Conservation (phyloP, 2,113 vertebrate genomes). For the Nymphicus hollandicus region DNA sequence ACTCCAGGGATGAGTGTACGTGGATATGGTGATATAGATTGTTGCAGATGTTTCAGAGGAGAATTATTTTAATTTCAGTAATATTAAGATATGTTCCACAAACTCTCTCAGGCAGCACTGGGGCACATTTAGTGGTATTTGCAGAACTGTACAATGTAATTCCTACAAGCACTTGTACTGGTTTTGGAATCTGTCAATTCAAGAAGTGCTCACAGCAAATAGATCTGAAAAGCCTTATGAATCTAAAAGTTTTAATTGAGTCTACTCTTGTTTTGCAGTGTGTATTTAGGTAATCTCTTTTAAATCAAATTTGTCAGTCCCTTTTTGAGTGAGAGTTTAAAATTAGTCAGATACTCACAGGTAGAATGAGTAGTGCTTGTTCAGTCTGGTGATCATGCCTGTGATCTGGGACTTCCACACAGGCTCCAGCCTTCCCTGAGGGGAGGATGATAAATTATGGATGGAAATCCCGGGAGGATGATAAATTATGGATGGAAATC, state of each 20-base stretch:
- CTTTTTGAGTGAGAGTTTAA: background rate
- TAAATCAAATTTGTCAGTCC: background rate
- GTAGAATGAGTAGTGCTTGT: background rate
- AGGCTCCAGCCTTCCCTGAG: background rate
- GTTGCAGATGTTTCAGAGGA: background rate
- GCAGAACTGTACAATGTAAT: background rate
- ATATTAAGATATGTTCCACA: background rate
- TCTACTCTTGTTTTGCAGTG: background rate
- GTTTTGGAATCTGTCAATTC: background rate
- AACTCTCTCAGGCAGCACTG: background rate
- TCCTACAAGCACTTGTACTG: background rate
- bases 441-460: background rate
- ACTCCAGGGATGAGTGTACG: accelerated
- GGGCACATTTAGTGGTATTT: background rate
- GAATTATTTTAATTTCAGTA: background rate
- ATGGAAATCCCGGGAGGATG: background rate
- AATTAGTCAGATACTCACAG: background rate
- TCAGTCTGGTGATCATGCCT: background rate
- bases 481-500: background rate
- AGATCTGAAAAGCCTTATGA: background rate
- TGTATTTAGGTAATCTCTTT: background rate
- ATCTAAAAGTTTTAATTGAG: background rate
- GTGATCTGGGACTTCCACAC: background rate
- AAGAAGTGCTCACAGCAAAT: background rate
- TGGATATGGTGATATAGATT: background rate